Percentiles rank a stretch among this genome's conserved stretches.
phyloP scores from a whole-genome alignment of 2,113 vertebrate genomes.

The Corythoichthys haematopterus region DNA sequence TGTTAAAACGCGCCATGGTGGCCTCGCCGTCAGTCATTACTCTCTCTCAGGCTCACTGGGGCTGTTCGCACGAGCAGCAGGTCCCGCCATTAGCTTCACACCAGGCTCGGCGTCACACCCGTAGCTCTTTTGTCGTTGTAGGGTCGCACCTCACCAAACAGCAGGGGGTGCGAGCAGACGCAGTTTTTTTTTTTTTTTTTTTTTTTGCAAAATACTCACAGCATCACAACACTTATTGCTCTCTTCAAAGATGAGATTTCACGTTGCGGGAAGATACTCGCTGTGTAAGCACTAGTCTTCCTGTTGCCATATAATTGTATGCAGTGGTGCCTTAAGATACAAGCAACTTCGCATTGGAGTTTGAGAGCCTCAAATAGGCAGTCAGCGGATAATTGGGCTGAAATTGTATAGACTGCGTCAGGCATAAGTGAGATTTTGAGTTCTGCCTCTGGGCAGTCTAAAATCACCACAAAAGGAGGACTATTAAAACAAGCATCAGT shows the following conservation, averaged over 20 bases:
- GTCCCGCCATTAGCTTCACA: slow-evolving; percentile 17
- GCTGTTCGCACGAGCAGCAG: slow-evolving; percentile 16
- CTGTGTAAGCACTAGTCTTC: too few relatives aligned
- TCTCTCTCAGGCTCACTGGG: slow-evolving; percentile 8
- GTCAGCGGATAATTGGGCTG: too few relatives aligned
- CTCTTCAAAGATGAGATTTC: background rate
- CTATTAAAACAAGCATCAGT: too few relatives aligned
- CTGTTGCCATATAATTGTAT: too few relatives aligned
- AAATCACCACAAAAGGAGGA: too few relatives aligned
- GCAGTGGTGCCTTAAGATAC: too few relatives aligned
- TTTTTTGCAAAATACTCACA: background rate
- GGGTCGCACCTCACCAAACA: slow-evolving; percentile 1
- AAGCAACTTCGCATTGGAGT: too few relatives aligned
- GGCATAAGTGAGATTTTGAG: too few relatives aligned
- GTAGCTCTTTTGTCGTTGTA: background rate
- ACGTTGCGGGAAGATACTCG: too few relatives aligned
- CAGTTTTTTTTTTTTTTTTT: background rate
- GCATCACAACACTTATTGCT: slow-evolving; percentile 28
- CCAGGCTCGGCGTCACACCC: slow-evolving; percentile 3
- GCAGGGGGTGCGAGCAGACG: background rate
- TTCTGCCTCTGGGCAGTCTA: too few relatives aligned
- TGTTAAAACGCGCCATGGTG: background rate
- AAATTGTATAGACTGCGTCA: too few relatives aligned
- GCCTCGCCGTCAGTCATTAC: background rate
- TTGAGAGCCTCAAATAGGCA: too few relatives aligned